Base-by-base conservation (phyloP, 2,797 vertebrate species). In the Lacerta viridis region DNA sequence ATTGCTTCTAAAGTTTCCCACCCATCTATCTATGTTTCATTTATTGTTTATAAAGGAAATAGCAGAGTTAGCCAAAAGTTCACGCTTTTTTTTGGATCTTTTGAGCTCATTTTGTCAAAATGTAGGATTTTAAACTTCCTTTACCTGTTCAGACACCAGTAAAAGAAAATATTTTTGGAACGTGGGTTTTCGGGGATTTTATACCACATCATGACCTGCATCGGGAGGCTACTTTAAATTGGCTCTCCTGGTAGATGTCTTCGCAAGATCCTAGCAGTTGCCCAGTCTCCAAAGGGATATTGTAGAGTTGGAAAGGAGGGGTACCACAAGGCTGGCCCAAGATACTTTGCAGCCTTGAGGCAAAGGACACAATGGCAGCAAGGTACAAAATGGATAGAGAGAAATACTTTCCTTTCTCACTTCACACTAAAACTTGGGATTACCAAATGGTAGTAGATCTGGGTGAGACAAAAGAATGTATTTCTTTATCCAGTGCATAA, bases 71-170 rank as follows among this genome's bases (percentile, higher is more conserved):
- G 77, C 84, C 66, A 89, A 89, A 71, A n/a, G 86, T 20, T 29
- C 64, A 50, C 84, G 33, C 5, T 41, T 89, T 74, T 84, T 74
- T 84, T 89, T 36, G 5, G 39, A 86, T 83, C 78, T 93, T 80
- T 91, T 66, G 79, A 61, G 83, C 86, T 88, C 43, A 25, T 68
- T 68, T 82, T 94, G 90, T 92, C 90, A 91, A 9, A 91, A 93
- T 86, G 91, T 69, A 86, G 5, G 2, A 25, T 87, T 92, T 91
- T 86, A 81, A 92, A 61, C 83, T 89, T 89, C 77, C 69, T 91
- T 93, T 76, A 90, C 46, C 88, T 94, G 79, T 92, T 84, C 91
- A 94, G 95, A 95, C 68, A 90, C 13, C 76, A 83, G 0, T 78
- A 84, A 55, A 74, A 80, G 36, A 80, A 92, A 94, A 90, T 74